These are phyloP conservation scores for Contarinia nasturtii DNA, from an alignment of 1,140 invertebrate genomes.

Conservation along the genomic window DNA sequence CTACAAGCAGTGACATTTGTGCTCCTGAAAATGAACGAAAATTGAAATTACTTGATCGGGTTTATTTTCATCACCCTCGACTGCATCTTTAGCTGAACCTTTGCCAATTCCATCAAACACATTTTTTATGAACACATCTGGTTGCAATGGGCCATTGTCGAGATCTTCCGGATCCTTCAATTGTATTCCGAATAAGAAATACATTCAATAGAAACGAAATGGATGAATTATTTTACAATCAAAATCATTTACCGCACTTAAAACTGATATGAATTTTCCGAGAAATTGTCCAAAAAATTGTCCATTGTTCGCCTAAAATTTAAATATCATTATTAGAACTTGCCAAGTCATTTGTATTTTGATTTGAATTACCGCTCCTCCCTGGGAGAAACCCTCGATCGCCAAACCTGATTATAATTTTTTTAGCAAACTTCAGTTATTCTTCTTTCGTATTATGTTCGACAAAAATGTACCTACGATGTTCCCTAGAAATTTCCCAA, in stretches of 20 bases:
- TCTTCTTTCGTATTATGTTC: not conserved
- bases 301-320: slow-evolving; percentile 11
- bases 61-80: no score
- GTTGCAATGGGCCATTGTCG: not conserved
- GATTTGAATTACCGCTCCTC: slow-evolving; percentile 5
- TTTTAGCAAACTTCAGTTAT: not conserved
- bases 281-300: slow-evolving; percentile 9
- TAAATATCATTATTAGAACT: not conserved
- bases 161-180: not conserved
- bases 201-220: no score
- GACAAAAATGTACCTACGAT: slow-evolving; percentile 19
- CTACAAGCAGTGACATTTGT: no score
- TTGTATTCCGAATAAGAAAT: no score
- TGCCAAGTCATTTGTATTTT: no score
- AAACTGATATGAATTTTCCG: slow-evolving; percentile 5
- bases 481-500: slow-evolving; percentile 20
- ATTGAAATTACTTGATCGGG: no score
- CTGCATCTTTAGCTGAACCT: not conserved
- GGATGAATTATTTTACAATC: not conserved
- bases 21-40: no score
- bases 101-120: not conserved
- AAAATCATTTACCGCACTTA: slow-evolving; percentile 9
- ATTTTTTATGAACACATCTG: not conserved
- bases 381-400: slow-evolving; percentile 12
- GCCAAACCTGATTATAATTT: not conserved